Base-by-base conservation (phyloP, 2,888 invertebrate genomes). In the Busseola fusca region DNA sequence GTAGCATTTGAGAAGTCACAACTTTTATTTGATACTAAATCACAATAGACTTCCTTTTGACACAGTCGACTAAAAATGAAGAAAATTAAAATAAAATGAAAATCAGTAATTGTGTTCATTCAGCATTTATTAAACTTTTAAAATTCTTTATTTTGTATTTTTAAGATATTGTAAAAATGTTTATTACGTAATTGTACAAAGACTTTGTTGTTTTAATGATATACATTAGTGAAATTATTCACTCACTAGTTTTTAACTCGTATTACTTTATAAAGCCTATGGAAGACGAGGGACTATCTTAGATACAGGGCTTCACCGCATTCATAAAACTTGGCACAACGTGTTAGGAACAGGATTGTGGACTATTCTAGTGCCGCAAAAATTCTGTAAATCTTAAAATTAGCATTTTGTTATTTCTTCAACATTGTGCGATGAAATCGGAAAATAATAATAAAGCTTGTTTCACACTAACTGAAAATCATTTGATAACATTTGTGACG, bases 111-210 rank as follows among this genome's bases (percentile, higher is more conserved):
- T 83, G 83, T 88, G 88, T 91, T 92, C 88, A 92, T 91, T 90
- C 91, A 91, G 87, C 93, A 89, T 94, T 94, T 94, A 94, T 94
- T 94, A 91, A 92, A 91, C 88, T 91, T 84, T 92, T 91, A 93
- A 90, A 92, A 80, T 80, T 92, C 90, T 90, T 87, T 89, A 91
- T 89, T 88, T 90, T 88, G 91, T 88, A 89, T 89, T 90, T 91
- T 91, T 92, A 93, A 93, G 91, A 92, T 94, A 93, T 91, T 93
- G 92, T 94, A 94, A 93, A 94, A 94, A 92, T 90, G 90, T 91
- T 91, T 92, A 93, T 91, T 93, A 94, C 89, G 93, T 89, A 89
- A 90, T 93, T 93, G 91, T 94, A 93, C 91, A 93, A 92, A 93
- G 88, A 88, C 81, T 90, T 89, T 90, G 86, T 91, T 89, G 87